Evolutionary conservation across 2,797 vertebrate genomes (phyloP).

Genomic region (Yasuhikotakia modesta): DNA sequence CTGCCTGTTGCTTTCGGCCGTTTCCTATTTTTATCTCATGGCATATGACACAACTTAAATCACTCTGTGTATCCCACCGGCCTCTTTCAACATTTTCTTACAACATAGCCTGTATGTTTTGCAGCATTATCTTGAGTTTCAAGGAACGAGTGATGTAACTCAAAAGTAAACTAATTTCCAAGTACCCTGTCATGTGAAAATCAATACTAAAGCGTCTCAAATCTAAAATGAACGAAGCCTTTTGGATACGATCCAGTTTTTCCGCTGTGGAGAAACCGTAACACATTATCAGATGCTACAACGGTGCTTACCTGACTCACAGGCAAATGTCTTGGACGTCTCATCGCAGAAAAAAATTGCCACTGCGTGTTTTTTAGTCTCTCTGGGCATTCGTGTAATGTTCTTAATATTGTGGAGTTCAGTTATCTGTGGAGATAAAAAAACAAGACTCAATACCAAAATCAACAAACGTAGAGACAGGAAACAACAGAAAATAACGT

Average conservation of each 20-base stretch:
- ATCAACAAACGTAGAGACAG: constrained; percentile 37
- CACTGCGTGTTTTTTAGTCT: constrained; percentile 97
- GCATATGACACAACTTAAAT: constrained; percentile 11
- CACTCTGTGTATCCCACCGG: constrained; percentile 33
- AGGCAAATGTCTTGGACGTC: constrained; percentile 97
- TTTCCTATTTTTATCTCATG: constrained; percentile 18
- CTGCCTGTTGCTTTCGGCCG: constrained; percentile 48
- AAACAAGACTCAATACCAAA: constrained; percentile 66
- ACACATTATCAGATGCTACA: constrained; percentile 17
- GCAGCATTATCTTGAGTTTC: constrained; percentile 59
- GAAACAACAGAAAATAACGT: constrained; percentile 29
- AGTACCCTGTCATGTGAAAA: constrained; percentile 67
- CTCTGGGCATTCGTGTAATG: constrained; percentile 94
- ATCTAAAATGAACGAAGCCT: neutral
- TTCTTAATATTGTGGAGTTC: constrained; percentile 98
- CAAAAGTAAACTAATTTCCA: constrained; percentile 58
- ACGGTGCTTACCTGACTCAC: constrained; percentile 91
- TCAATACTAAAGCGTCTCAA: constrained; percentile 63
- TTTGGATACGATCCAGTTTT: constrained; percentile 6
- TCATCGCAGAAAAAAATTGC: constrained; percentile 98
- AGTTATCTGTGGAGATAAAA: constrained; percentile 86
- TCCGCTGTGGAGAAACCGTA: neutral
- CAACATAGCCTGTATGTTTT: constrained; percentile 59
- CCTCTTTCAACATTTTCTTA: constrained; percentile 3
- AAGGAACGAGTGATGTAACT: constrained; percentile 64